Base-by-base conservation (phyloP, 1,140 invertebrate species). In the Meteorus sp. region DNA sequence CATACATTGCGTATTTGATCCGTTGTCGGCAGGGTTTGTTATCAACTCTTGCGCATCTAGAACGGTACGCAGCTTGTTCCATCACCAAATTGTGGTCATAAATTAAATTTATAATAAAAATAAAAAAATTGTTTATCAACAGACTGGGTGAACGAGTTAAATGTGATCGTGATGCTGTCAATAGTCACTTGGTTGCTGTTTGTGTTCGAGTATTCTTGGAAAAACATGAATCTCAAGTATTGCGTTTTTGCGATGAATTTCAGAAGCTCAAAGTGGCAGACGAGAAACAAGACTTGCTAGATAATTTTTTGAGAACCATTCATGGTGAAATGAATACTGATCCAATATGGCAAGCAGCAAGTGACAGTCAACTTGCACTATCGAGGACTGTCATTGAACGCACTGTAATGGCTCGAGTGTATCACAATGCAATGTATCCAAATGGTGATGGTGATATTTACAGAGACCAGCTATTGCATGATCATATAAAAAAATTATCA, bases 371-470 rank as follows among this genome's bases (percentile, higher is more conserved):
- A 70, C 61, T 93, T 5, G 85, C 90, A 59, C 84, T 85, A 43
- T 86, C 85, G 0, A 81, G 85, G 71, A 82, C 85, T 59, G 90
- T 92, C 0, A 88, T 93, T 44, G 92, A 97, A 71, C 84, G 89
- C 27, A 85, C 87, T 7, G 83, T 93, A 1, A 95, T 98, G 83
- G 90, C 89, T 20, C 85, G 90, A 17, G 91, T 99, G 31, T 99
- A 99, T 80, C 85, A 88, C 20, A 87, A 94, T 74, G 94, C 96
- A 27, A 85, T 99, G 69, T 98, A 95, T 82, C 96, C 97, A 4
- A 99, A 99, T 79, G 94, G 94, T 2, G 97, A 99, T 73, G 95
- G 92, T 0, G 97, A 99, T 80, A 85, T 95, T 45, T 86, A 91
- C 51, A 82, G 96, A 54, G 97, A 99, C 74, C 89, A 92, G 68